These are phyloP conservation scores for Agrilus cyanescens DNA, from an alignment of 2,888 invertebrate species.

Conservation along the genomic window DNA sequence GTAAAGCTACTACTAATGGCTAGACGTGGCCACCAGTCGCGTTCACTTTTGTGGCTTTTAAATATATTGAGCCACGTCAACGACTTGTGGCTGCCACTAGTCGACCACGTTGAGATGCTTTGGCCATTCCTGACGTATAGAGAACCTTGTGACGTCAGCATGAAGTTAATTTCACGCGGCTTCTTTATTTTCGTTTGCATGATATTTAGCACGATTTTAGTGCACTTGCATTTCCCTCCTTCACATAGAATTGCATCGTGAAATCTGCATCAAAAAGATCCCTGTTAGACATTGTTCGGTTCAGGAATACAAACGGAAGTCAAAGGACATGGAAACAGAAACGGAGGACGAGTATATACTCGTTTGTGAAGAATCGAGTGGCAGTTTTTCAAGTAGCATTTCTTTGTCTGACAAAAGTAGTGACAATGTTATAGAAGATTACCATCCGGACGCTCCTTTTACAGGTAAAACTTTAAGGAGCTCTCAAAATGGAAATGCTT, in stretches of 20 bases:
- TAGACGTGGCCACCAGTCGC: too few species aligned
- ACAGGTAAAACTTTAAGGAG: constrained; percentile 55
- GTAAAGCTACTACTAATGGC: too few species aligned
- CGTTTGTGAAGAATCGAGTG: constrained; percentile 52
- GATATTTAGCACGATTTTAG: constrained; percentile 12
- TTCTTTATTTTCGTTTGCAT: constrained; percentile 8
- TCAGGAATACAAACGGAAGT: constrained; percentile 75
- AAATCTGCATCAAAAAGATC: constrained; percentile 9
- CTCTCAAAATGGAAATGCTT: not conserved
- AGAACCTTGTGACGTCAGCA: not conserved
- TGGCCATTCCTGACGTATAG: too few species aligned
- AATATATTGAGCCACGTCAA: too few species aligned
- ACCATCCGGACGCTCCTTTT: constrained; percentile 75
- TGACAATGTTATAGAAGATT: constrained; percentile 75
- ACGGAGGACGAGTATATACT: constrained; percentile 47
- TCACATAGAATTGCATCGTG: constrained; percentile 13
- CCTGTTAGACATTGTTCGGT: constrained; percentile 16
- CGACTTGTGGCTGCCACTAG: too few species aligned
- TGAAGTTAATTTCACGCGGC: not conserved
- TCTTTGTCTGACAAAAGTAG: constrained; percentile 65
- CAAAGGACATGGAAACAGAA: constrained; percentile 77
- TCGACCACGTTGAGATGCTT: too few species aligned
- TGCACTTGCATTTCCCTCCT: constrained; percentile 11
- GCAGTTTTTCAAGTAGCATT: constrained; percentile 60
- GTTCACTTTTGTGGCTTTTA: too few species aligned